These are phyloP conservation scores for Nasonovia ribisnigri DNA, from an alignment of 2,888 invertebrate genomes.

Conservation along the genomic window DNA sequence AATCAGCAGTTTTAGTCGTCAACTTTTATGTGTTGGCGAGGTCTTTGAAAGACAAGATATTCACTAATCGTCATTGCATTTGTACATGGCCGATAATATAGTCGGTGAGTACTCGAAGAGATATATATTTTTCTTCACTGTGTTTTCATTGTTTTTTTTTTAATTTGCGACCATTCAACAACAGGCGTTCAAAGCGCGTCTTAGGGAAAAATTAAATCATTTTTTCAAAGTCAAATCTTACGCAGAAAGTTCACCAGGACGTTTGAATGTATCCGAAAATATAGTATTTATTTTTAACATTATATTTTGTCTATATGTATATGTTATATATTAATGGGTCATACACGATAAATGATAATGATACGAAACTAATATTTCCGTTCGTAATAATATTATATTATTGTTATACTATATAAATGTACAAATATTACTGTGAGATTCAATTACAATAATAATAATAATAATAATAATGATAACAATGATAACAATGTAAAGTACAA, in stretches of 20 bases:
- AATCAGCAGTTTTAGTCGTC: too few relatives aligned
- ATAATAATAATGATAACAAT: background rate
- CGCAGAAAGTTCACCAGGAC: background rate
- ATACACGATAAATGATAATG: background rate
- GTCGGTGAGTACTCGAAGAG: background rate
- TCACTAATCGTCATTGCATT: background rate
- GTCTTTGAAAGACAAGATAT: background rate
- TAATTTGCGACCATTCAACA: background rate
- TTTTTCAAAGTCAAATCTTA: background rate
- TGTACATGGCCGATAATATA: background rate
- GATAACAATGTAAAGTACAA: background rate
- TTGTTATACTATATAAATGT: background rate
- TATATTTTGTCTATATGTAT: background rate
- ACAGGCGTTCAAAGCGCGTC: background rate
- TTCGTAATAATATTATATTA: background rate
- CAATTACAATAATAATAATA: conserved; percentile 7
- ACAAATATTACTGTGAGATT: conserved; percentile 21
- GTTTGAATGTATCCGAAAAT: background rate
- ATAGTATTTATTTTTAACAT: background rate
- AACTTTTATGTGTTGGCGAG: background rate
- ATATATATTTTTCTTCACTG: background rate
- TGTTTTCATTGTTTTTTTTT: background rate
- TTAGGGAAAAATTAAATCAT: background rate
- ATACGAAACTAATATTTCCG: background rate
- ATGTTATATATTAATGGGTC: background rate